These are phyloP conservation scores for Cisticola juncidis DNA, from an alignment of 2,113 vertebrate genomes.

Conservation along the genomic window DNA sequence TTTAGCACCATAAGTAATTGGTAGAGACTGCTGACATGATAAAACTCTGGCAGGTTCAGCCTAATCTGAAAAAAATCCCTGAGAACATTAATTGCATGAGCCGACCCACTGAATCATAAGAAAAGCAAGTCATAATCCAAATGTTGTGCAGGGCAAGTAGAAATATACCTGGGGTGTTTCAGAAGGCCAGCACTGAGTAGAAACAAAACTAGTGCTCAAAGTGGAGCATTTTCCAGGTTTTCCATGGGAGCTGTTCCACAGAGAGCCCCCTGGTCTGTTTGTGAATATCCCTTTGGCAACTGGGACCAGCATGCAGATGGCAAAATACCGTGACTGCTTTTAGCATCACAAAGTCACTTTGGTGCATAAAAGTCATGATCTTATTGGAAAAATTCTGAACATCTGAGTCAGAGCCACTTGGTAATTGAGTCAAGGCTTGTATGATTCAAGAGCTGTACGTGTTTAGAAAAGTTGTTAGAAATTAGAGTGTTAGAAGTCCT, in stretches of 20 bases:
- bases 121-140: not conserved
- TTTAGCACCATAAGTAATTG: conserved; percentile 1
- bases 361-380: not conserved
- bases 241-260: not conserved
- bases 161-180: not conserved
- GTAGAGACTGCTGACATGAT: conserved; percentile 27
- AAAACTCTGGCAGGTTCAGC: not conserved
- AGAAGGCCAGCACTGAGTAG: not conserved
- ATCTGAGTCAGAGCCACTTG: not conserved
- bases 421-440: not conserved
- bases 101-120: not conserved
- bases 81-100: not conserved
- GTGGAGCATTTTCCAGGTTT: not conserved
- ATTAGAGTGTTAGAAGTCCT: not conserved
- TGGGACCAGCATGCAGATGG: not conserved
- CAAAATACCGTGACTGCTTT: not conserved
- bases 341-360: not conserved
- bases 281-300: not conserved
- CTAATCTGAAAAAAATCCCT: conserved; percentile 1
- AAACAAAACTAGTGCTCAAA: not conserved
- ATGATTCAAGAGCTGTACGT: not conserved
- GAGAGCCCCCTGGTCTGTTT: not conserved
- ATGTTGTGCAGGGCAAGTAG: not conserved
- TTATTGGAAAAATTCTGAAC: conserved; percentile 4
- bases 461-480: not conserved